These are phyloP conservation scores for Drosophila prosaltans DNA, from an alignment of 1,140 invertebrate genomes.

Conservation along the genomic window DNA sequence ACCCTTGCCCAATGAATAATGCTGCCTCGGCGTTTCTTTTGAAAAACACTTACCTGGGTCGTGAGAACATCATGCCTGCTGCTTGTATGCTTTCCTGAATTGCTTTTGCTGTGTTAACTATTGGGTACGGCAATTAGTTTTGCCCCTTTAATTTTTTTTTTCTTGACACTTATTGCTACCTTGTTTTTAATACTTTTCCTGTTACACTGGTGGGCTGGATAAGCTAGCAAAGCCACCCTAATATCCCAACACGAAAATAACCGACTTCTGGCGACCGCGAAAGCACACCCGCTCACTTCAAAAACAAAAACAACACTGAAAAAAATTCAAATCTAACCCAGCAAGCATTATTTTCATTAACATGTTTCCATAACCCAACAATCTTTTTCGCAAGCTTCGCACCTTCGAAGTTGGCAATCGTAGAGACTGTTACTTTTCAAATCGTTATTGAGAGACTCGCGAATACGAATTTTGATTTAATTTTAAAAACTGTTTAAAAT, in stretches of 20 bases:
- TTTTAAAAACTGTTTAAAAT: too few relatives aligned
- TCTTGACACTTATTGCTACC: constrained; percentile 43
- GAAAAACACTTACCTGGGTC: constrained; percentile 65
- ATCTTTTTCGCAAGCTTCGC: too few relatives aligned
- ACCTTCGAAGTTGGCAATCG: too few relatives aligned
- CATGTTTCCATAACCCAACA: neutral
- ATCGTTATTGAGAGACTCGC: too few relatives aligned
- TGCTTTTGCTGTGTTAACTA: constrained; percentile 46
- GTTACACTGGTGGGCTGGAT: constrained; percentile 18
- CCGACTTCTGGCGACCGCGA: neutral
- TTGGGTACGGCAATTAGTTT: constrained; percentile 1
- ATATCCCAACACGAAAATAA: constrained; percentile 9
- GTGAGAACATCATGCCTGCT: constrained; percentile 66
- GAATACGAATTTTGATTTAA: too few relatives aligned
- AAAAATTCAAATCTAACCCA: neutral
- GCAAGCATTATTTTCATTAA: neutral
- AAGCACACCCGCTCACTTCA: constrained; percentile 1
- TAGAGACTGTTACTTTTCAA: too few relatives aligned
- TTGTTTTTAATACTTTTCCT: constrained; percentile 53
- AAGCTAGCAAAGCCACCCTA: constrained; percentile 16
- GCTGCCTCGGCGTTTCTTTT: constrained; percentile 12
- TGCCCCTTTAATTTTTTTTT: constrained; percentile 12
- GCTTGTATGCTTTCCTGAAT: constrained; percentile 37
- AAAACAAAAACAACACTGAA: constrained; percentile 9
- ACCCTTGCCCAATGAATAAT: constrained; percentile 16